Evolutionary conservation across 1,140 invertebrate genomes (phyloP), one percentile per base, ranked within the genome.

Genomic region (Triops cancriformis): DNA sequence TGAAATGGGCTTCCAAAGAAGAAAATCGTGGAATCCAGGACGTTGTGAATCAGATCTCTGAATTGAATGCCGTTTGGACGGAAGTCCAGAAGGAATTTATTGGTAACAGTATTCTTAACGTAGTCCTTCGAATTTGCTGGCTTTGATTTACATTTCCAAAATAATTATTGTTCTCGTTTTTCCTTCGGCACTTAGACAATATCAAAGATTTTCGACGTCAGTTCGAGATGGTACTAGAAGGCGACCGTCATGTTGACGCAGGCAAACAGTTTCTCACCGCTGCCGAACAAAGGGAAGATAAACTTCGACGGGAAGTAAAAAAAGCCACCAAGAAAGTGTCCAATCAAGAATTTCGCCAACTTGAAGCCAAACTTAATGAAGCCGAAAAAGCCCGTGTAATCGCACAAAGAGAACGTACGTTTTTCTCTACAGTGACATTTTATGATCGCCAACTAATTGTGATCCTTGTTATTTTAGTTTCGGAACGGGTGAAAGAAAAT

Each of bases 11-110:
- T n/a, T 80, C 80, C 6, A 83, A 82, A 80, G 84, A 86, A 81
- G 86, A 88, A 82, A 88, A 88, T 81, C 80, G 85, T 79, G 87
- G 87, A 11, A 83, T 89, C 73, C 85, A 86, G 83, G 87, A 89
- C 81, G 85, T 86, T 6, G 85, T 86, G 81, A 83, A 83, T 76
- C 85, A 85, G 37, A 80, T 88, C 41, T 82, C 83, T 26, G 88
- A 89, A 79, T 81, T 89, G 42, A 85, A 85, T 80, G 74, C 82
- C 26, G 78, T 88, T 37, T 88, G 87, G 85, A 84, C 85, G 37
- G 86, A 87, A 79, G 85, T 86, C n/a, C 87, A 88, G 80, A 84
- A 83, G 74, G 86, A 88, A 78, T 87, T 88, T 81, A 80, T 82
- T 76, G 83, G 84, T 85, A 81, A 80, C 79, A 51, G 5, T 72